Conservation (phyloP, 92 coral and sea anemone genomes). For the Umimayanthus kanabou region DNA sequence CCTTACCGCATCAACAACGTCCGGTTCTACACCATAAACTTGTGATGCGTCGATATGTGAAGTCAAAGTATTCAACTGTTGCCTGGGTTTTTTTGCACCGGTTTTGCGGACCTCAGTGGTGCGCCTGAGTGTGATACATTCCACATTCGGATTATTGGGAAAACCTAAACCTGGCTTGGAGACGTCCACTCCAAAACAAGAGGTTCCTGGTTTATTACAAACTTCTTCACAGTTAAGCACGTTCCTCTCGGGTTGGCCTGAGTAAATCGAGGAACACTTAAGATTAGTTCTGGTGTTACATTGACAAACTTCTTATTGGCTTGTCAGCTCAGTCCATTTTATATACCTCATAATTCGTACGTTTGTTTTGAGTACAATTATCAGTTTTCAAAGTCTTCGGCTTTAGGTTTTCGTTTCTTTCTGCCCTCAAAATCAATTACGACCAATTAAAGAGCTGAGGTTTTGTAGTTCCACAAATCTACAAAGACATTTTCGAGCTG, state of each 20-base stretch:
- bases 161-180: neutral
- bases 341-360: no score
- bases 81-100: neutral
- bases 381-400: no score
- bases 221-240: neutral
- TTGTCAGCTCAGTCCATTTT: neutral
- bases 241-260: constrained; percentile 1
- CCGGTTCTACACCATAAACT: constrained; percentile 46
- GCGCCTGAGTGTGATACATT: neutral
- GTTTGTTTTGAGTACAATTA: no score
- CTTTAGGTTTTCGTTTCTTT: no score
- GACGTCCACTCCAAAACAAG: neutral
- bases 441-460: no score
- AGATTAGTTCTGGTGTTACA: neutral
- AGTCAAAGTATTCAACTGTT: constrained; percentile 51
- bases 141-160: neutral
- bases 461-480: no score
- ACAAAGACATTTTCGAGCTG: no score
- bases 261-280: neutral
- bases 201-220: neutral
- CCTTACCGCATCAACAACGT: constrained; percentile 27
- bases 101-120: neutral
- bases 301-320: neutral
- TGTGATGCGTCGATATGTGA: constrained; percentile 67
- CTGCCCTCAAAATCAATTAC: no score